Percentiles rank a stretch among this genome's conserved stretches.
These are phyloP conservation scores for Anguilla marmorata DNA, from an alignment of 2,797 vertebrate species.

Conservation along the genomic window DNA sequence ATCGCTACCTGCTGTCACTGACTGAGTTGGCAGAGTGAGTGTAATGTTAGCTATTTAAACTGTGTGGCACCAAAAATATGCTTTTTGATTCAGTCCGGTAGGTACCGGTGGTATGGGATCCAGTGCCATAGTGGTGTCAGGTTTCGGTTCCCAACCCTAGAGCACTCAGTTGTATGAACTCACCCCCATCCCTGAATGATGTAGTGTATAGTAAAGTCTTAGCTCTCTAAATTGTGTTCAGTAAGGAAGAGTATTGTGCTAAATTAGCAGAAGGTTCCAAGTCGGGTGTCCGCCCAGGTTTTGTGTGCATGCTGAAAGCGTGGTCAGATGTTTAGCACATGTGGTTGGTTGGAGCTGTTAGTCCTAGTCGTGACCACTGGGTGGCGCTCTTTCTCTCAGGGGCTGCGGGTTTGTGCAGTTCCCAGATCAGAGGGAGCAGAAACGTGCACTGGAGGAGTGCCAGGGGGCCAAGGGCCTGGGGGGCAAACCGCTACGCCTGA, in stretches of 20 bases:
- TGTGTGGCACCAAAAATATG: too few relatives aligned
- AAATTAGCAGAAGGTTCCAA: neutral
- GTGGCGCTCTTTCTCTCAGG: conserved; percentile 50
- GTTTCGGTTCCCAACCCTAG: neutral
- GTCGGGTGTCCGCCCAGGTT: neutral
- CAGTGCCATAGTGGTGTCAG: too few relatives aligned
- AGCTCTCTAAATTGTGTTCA: neutral
- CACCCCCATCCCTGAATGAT: neutral
- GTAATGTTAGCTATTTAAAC: too few relatives aligned
- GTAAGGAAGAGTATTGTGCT: neutral
- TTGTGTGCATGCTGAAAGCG: neutral
- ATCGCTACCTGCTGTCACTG: too few relatives aligned
- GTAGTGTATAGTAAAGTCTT: neutral
- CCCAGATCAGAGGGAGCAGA: conserved; percentile 76
- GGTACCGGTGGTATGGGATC: too few relatives aligned
- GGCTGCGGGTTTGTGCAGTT: conserved; percentile 79
- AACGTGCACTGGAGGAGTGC: conserved; percentile 71
- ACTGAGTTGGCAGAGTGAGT: too few relatives aligned
- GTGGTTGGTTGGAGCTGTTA: neutral
- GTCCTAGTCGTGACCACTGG: neutral
- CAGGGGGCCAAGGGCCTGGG: conserved; percentile 73
- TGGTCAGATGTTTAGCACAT: neutral
- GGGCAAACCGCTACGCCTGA: conserved; percentile 73
- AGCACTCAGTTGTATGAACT: neutral
- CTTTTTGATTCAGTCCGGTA: too few relatives aligned